Evolutionary conservation across 1,140 invertebrate genomes (phyloP).

Genomic region (Saxidomus purpurata): DNA sequence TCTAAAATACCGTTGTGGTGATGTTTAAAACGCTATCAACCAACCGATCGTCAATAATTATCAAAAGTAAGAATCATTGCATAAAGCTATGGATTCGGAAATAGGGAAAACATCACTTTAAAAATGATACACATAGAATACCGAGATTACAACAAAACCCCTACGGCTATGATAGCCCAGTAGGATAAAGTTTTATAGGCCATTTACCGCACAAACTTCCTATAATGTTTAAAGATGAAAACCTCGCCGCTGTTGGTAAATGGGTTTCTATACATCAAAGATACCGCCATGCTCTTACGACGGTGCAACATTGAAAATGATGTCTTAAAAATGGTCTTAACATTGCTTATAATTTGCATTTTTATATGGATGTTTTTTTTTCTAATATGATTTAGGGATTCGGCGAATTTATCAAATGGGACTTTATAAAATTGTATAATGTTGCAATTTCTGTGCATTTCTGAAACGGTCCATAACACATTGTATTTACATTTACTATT

Average conservation of each 20-base stretch:
- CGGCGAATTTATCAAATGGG: too few relatives aligned
- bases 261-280: slow-evolving; percentile 64
- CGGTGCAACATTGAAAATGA: background rate
- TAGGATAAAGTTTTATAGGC: slow-evolving; percentile 63
- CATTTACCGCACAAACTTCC: slow-evolving; percentile 63
- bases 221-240: slow-evolving; percentile 51
- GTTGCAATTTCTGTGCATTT: too few relatives aligned
- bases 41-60: background rate
- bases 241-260: slow-evolving; percentile 60
- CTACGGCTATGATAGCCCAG: slow-evolving; percentile 33
- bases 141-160: slow-evolving; percentile 47
- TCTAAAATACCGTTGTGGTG: slow-evolving; percentile 22
- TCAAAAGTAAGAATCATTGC: slow-evolving; percentile 42
- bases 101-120: slow-evolving; percentile 13
- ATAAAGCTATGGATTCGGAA: slow-evolving; percentile 34
- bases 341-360: background rate
- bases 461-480: too few relatives aligned
- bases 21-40: background rate
- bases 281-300: slow-evolving; percentile 6
- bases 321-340: background rate
- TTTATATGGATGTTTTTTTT: background rate
- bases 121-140: slow-evolving; percentile 41
- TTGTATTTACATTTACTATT: too few relatives aligned
- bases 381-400: too few relatives aligned
- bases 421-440: too few relatives aligned